These are phyloP conservation scores for Aleiodes sp. DNA, from an alignment of 1,140 invertebrate genomes.

Conservation along the genomic window DNA sequence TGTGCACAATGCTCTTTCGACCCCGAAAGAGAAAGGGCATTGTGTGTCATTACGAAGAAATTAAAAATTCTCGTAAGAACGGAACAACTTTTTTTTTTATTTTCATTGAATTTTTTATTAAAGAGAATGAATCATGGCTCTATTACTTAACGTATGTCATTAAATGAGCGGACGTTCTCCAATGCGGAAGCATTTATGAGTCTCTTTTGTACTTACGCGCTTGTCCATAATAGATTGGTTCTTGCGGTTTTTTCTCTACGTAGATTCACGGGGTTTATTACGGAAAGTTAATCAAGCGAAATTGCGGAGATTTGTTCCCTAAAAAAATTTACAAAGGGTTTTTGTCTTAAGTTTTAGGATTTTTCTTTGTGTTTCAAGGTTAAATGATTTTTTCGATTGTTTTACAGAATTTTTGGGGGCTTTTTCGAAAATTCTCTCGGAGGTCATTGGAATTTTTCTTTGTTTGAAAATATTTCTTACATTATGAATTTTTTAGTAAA, in stretches of 20 bases:
- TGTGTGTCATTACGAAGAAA: conserved; percentile 5
- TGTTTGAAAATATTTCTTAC: too few relatives aligned
- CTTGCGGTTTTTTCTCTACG: conserved; percentile 21
- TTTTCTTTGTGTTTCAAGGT: too few relatives aligned
- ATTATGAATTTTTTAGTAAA: too few relatives aligned
- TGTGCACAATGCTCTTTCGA: conserved; percentile 4
- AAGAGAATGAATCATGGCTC: conserved; percentile 27
- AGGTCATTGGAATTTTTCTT: too few relatives aligned
- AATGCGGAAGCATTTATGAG: conserved; percentile 32
- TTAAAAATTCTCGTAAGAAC: not conserved
- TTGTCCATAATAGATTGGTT: conserved; percentile 26
- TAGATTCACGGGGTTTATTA: not conserved
- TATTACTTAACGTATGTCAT: conserved; percentile 35
- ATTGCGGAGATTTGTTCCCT: too few relatives aligned
- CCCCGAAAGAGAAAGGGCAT: too few relatives aligned
- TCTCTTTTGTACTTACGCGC: conserved; percentile 29
- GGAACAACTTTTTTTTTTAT: not conserved
- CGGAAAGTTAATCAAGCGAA: not conserved
- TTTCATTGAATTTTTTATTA: not conserved
- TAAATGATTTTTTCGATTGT: too few relatives aligned
- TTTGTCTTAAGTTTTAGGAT: too few relatives aligned
- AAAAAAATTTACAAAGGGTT: too few relatives aligned
- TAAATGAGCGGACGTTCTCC: conserved; percentile 31
- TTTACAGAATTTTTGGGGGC: too few relatives aligned
- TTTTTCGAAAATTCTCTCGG: too few relatives aligned